These are phyloP conservation scores for Heterodera schachtii DNA, from an alignment of 1,140 invertebrate species.

Conservation along the genomic window DNA sequence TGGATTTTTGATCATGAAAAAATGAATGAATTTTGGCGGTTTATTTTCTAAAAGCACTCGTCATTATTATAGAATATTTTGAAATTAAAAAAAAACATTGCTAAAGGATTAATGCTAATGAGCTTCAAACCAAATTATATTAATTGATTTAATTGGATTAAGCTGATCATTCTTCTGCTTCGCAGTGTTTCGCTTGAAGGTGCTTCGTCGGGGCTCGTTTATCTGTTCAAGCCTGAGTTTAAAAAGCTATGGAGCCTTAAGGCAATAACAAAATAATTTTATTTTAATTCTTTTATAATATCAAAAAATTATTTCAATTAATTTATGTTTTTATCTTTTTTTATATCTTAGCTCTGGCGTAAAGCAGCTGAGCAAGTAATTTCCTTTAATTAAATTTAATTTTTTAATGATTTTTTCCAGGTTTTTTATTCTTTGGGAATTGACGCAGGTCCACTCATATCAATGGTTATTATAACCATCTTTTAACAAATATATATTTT, in stretches of 20 bases:
- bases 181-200: slow-evolving; percentile 56
- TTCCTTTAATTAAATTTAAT: slow-evolving; percentile 54
- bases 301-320: too few species aligned
- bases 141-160: slow-evolving; percentile 28
- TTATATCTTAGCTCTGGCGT: slow-evolving; percentile 55
- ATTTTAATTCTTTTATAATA: not conserved
- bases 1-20: too few species aligned
- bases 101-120: too few species aligned
- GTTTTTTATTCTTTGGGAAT: slow-evolving; percentile 62
- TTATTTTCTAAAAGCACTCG: too few species aligned
- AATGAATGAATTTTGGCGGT: too few species aligned
- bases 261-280: slow-evolving; percentile 28
- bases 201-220: slow-evolving; percentile 50
- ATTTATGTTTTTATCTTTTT: not conserved
- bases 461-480: slow-evolving; percentile 41
- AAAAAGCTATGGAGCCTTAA: slow-evolving; percentile 52
- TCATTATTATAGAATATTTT: too few species aligned
- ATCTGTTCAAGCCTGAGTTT: slow-evolving; percentile 44
- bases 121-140: too few species aligned
- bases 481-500: not conserved
- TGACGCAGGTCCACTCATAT: slow-evolving; percentile 61
- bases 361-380: slow-evolving; percentile 61
- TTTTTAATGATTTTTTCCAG: slow-evolving; percentile 1
- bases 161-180: slow-evolving; percentile 58
- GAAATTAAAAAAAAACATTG: too few species aligned